Base-by-base conservation (phyloP, 2,888 invertebrate species). In the Graphium colonna region DNA sequence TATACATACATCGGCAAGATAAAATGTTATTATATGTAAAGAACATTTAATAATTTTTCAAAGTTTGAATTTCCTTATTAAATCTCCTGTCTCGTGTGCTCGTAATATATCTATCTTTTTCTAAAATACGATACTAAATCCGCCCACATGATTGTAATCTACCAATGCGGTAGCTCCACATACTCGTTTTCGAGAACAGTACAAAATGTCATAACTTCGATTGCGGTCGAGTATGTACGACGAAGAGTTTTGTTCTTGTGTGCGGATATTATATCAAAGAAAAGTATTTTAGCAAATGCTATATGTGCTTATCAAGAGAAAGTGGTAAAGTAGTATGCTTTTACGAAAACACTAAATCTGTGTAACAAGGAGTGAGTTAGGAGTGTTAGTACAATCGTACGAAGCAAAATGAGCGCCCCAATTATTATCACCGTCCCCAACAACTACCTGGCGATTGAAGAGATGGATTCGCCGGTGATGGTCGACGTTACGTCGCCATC, bases 401-500 rank as follows among this genome's bases (percentile, higher is more conserved):
- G 33, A 59, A 57, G 51, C 61, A 77, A 75, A 59, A 90, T 90
- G 90, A 90, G 84, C 76, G 78, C 84, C 64, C 89, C 90, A 57
- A 89, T 90, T 57, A 87, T 90, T 63, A 90, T 90, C 71, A 87
- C 90, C 57, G 84, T 90, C 60, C 90, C 90, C 38, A 88, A 85
- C 67, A 82, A 82, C 69, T 90, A 85, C 71, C 69, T 89, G 77
- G 64, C 77, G 69, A 73, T 84, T 68, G 81, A 82, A 28, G 75
- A 81, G 55, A 66, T 68, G 67, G 80, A 85, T 43, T 69, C 79
- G 38, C 70, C 79, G 60, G 77, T 78, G 55, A 65, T 77, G 45
- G 68, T 82, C 59, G 82, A 82, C 61, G 70, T 77, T 58, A 65
- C 73, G 46, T 70, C 82, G 28, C 71, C 77, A 51, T 63, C 77